A percentile compares a stretch with the other conserved stretches of the same genome.
Evolutionary conservation across 2,113 vertebrate genomes (phyloP).

Genomic region (Laterallus jamaicensis): DNA sequence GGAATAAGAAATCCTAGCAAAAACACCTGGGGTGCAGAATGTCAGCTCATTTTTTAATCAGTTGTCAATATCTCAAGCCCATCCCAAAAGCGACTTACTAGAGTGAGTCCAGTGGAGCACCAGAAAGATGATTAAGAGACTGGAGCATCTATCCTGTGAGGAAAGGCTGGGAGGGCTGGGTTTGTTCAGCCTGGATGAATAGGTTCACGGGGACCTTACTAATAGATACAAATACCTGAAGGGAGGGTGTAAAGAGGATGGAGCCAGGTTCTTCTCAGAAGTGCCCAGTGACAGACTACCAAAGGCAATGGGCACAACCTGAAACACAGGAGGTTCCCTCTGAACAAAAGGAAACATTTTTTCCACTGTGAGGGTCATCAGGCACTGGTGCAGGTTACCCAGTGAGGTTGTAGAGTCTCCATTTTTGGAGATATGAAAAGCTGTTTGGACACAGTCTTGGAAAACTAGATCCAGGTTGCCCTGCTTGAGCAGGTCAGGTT

Average conservation of each 20-base stretch:
- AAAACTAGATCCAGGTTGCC: neutral
- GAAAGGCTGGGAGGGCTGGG: too few relatives aligned
- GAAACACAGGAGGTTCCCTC: neutral
- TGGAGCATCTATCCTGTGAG: neutral
- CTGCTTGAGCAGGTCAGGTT: neutral
- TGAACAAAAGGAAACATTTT: neutral
- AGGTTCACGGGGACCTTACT: too few relatives aligned
- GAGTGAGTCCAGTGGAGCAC: neutral
- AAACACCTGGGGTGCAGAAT: neutral
- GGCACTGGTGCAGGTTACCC: neutral
- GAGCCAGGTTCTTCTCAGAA: too few relatives aligned
- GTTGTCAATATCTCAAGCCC: neutral
- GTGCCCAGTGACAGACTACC: neutral
- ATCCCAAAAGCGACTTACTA: neutral
- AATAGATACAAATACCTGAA: too few relatives aligned
- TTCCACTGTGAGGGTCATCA: neutral
- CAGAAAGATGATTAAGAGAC: neutral
- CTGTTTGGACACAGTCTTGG: neutral
- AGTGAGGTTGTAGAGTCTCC: neutral
- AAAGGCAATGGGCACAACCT: neutral
- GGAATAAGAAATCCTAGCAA: neutral
- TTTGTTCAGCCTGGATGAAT: too few relatives aligned
- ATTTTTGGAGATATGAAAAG: neutral
- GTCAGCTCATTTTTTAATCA: neutral
- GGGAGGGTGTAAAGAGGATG: too few relatives aligned